Evolutionary conservation across 2,113 vertebrate species (phyloP), one percentile per base, ranked within the genome.

Genomic region (Sarotherodon lohbergeri): DNA sequence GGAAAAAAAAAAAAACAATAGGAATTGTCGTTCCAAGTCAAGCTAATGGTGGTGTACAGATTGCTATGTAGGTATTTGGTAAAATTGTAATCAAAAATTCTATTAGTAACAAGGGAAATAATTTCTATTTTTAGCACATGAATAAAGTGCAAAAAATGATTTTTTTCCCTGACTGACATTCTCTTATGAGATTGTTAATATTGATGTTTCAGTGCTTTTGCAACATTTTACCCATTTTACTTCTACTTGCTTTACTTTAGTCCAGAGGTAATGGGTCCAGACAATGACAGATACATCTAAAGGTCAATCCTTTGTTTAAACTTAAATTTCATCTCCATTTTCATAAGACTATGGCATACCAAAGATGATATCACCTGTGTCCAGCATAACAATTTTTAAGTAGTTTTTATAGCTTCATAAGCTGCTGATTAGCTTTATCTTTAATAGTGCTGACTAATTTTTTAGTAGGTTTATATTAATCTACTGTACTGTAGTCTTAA

Each of bases 381-480:
- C 41, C 43, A 76, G 29, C 71, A 48, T 17, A 12, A 48, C 13
- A 48, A 11, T 29, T 48, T 48, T 46, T 48, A 73, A 73, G 41
- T 11, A 76, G 24, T 27, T 48, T 68, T 48, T 48, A 73, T 48
- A 16, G 22, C 9, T 76, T 76, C 12, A 29, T 17, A 48, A 48
- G 24, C 68, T 76, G 24, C 41, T 48, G 41, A 27, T 76, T 48
- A 27, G 41, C 9, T 48, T 48, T 11, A 76, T 46, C 41, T 48
- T 46, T 76, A 76, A 48, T 76, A 2, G 24, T 16, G 29, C 19
- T 3, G 41, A 46, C 39, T 48, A 9, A 2, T 17, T 73, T 46
- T 7, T 76, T 76, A 76, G 11, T 71, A 71, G 68, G 16, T 48
- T 76, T 76, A 76, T 76, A 76, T 46, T 73, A 73, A 73, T 73